These are phyloP conservation scores for Lasioglossum figueresi DNA, from an alignment of 2,888 invertebrate genomes.

Conservation along the genomic window DNA sequence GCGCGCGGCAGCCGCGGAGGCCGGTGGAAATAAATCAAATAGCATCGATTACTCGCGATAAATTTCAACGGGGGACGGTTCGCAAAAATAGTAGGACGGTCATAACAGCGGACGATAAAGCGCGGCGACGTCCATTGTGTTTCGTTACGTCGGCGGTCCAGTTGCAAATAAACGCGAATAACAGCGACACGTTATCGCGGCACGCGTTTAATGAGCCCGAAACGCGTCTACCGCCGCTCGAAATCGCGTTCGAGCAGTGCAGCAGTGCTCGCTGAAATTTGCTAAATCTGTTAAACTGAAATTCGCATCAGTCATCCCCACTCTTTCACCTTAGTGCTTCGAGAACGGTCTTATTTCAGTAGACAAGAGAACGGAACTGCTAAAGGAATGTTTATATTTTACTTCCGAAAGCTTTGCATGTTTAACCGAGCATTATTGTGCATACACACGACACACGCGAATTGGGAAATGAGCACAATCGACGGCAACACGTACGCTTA, in stretches of 20 bases:
- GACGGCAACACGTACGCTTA: slow-evolving; percentile 50
- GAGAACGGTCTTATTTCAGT: neutral
- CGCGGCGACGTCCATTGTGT: slow-evolving; percentile 32
- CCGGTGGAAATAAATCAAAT: slow-evolving; percentile 17
- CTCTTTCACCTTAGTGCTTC: neutral
- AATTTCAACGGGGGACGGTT: slow-evolving; percentile 21
- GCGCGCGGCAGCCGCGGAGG: neutral
- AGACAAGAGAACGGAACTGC: neutral
- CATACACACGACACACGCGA: neutral
- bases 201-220: slow-evolving; percentile 51
- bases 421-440: neutral
- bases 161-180: slow-evolving; percentile 47
- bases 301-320: neutral
- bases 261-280: neutral
- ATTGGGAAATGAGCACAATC: slow-evolving; percentile 36
- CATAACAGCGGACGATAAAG: slow-evolving; percentile 37
- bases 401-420: neutral
- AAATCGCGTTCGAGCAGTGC: slow-evolving; percentile 39
- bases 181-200: slow-evolving; percentile 43
- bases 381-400: neutral
- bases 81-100: slow-evolving; percentile 18
- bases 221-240: slow-evolving; percentile 32
- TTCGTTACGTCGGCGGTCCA: slow-evolving; percentile 27
- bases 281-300: neutral
- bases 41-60: slow-evolving; percentile 27